Evolutionary conservation across 2,797 vertebrate genomes (phyloP).

Genomic region (Sparus aurata): DNA sequence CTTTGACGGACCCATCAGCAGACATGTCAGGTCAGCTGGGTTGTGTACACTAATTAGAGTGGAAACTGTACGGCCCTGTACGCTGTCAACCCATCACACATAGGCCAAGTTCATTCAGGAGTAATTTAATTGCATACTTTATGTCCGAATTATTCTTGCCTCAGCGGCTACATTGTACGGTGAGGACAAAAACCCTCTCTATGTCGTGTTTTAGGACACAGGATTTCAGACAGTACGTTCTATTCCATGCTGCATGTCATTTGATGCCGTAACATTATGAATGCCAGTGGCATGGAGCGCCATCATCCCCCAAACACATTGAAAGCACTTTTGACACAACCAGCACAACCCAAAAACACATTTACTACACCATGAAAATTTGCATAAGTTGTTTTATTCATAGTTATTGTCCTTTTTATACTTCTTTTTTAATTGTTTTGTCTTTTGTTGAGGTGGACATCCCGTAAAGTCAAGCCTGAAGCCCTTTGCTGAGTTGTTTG

Average conservation of each 20-base stretch:
- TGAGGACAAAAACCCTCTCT: conserved; percentile 68
- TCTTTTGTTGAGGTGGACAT: conserved; percentile 90
- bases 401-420: conserved; percentile 87
- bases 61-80: conserved; percentile 69
- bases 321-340: conserved; percentile 53
- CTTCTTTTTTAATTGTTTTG: conserved; percentile 74
- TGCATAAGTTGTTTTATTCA: conserved; percentile 90
- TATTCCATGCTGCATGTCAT: conserved; percentile 36
- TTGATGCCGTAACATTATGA: conserved; percentile 43
- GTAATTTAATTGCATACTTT: conserved; percentile 83
- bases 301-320: conserved; percentile 30
- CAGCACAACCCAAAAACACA: conserved; percentile 78
- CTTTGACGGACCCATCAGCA: conserved; percentile 41
- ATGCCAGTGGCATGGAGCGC: conserved; percentile 1
- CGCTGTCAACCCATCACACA: conserved; percentile 63
- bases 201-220: conserved; percentile 54
- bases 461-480: conserved; percentile 87
- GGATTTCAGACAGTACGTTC: conserved; percentile 44
- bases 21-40: conserved; percentile 52
- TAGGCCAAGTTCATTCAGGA: conserved; percentile 76
- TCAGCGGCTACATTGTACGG: conserved; percentile 71
- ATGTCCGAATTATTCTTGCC: conserved; percentile 72
- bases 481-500: conserved; percentile 92
- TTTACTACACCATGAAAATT: conserved; percentile 83
- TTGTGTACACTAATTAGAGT: conserved; percentile 77